phyloP scores from a whole-genome alignment of 2,888 invertebrate genomes.

The Drosophila eohydei region DNA sequence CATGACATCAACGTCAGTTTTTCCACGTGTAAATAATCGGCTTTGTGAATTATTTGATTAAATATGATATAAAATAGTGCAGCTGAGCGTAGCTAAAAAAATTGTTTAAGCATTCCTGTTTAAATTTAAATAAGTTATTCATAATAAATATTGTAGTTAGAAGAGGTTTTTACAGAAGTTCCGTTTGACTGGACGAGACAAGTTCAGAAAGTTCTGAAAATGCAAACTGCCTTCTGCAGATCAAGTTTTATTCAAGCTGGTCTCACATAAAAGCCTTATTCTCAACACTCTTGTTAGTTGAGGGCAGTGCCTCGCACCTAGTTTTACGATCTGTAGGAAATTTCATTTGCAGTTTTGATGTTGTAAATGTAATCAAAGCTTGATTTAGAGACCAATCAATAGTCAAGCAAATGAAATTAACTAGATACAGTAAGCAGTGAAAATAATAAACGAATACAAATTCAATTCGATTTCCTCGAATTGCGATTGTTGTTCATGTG shows the following conservation, averaged over 20 bases:
- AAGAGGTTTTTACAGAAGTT: too few relatives aligned
- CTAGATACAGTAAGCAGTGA: not conserved
- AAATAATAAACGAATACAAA: conserved; percentile 2
- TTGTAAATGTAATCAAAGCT: not conserved
- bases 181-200: too few relatives aligned
- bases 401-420: conserved; percentile 14
- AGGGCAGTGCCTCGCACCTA: too few relatives aligned
- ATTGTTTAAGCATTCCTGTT: not conserved
- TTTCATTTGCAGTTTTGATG: not conserved
- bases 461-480: conserved; percentile 25
- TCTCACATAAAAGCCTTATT: not conserved
- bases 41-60: conserved; percentile 19
- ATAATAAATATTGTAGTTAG: not conserved
- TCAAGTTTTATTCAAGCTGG: not conserved
- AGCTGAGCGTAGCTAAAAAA: too few relatives aligned
- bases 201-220: too few relatives aligned
- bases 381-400: conserved; percentile 2
- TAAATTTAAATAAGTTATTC: not conserved
- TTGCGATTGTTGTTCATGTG: conserved; percentile 23
- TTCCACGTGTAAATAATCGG: conserved; percentile 32
- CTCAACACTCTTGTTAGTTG: too few relatives aligned
- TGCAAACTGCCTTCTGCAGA: too few relatives aligned
- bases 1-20: conserved; percentile 23
- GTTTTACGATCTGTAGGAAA: not conserved
- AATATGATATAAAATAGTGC: conserved; percentile 8